Evolutionary conservation across 2,888 invertebrate species (phyloP), one percentile per base, ranked within the genome.

Genomic region (Drosophila formosana): DNA sequence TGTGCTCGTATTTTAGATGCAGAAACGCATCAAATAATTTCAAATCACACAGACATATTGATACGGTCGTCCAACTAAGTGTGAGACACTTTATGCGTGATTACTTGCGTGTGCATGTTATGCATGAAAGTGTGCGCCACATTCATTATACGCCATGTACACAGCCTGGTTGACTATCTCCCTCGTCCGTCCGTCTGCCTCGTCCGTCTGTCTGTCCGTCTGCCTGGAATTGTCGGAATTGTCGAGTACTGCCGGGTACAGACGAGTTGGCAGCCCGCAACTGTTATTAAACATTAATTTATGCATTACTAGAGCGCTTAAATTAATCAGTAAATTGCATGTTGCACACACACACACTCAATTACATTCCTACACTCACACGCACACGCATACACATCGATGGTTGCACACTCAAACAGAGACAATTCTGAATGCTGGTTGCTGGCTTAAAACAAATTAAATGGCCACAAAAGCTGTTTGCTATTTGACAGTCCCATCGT

Each of bases 281-380:
- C 69, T 76, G 82, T 71, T 82, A 82, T 76, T 82, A 82, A 84
- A 80, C 74, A 82, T 84, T 82, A 82, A 82, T 82, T 82, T 82
- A 82, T 82, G 82, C 84, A 82, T 82, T 84, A 78, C 66, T 78
- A 66, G 70, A 70, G 66, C 67, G 78, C 74, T 82, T 84, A 80
- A 84, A 82, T 82, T 82, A 84, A 82, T 82, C 82, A 80, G 82
- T 58, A 78, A 80, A 80, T 84, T 81, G 80, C 82, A 75, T 76
- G 50, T 58, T 32, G 62, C 62, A 62, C 46, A 64, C 47, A 30
- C 23, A 50, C 43, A 63, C n/a, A n/a, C 32, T 23, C 32, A 23
- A 13, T 41, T 43, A 28, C 23, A 60, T 30, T 45, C 25, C 18
- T 5, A 37, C 50, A 32, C 26, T 51, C 43, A 57, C 39, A 52